Conservation (phyloP, 2,888 invertebrate genomes). For the Proisotoma minuta region DNA sequence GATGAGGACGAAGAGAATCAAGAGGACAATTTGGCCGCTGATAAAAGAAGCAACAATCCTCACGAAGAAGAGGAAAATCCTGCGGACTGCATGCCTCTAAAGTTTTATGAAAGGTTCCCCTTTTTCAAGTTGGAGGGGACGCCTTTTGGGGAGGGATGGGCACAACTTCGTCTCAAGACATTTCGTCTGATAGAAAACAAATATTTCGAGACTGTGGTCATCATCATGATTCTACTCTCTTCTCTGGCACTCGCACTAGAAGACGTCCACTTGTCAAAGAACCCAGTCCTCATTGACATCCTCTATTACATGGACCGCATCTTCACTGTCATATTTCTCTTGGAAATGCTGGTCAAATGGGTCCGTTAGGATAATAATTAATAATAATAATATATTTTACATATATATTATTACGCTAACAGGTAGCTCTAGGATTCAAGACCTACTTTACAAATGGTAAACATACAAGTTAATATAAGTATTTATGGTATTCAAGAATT, state of each 20-base stretch:
- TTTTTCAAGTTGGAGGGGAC: conserved; percentile 86
- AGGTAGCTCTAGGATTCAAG: conserved; percentile 85
- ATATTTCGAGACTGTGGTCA: conserved; percentile 98
- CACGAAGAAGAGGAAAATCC: conserved; percentile 63
- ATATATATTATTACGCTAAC: too few species aligned
- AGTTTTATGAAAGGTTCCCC: conserved; percentile 79
- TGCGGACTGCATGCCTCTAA: conserved; percentile 87
- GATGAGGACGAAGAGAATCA: conserved; percentile 52
- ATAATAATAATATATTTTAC: too few species aligned
- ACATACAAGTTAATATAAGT: too few species aligned
- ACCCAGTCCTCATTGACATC: conserved; percentile 85
- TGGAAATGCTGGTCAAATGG: conserved; percentile 99
- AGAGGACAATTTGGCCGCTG: conserved; percentile 9
- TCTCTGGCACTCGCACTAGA: conserved; percentile 95
- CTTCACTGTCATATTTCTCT: conserved; percentile 96
- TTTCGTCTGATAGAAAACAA: conserved; percentile 95
- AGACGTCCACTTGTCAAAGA: conserved; percentile 86
- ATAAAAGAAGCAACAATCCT: not conserved
- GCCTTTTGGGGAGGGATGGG: conserved; percentile 72
- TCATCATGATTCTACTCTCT: conserved; percentile 95
- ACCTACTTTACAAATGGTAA: conserved; percentile 97
- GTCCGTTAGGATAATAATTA: too few species aligned
- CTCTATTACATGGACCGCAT: conserved; percentile 96
- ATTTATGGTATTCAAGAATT: too few species aligned
- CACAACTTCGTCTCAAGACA: conserved; percentile 81